phyloP scores from a whole-genome alignment of 1,140 invertebrate species.

The Trachymyrmex cornetzi region DNA sequence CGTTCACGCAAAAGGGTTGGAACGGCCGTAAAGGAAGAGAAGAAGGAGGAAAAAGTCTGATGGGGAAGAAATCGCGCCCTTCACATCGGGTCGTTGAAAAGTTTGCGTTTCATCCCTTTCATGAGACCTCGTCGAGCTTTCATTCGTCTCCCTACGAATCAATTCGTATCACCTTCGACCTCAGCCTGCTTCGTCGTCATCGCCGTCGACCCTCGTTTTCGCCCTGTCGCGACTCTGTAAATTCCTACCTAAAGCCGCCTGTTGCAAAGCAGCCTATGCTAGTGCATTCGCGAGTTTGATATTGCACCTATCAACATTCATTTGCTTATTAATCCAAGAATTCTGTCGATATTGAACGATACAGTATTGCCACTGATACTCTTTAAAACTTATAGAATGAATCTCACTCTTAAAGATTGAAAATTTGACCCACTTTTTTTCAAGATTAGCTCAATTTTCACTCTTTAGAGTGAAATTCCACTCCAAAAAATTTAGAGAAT shows the following conservation, averaged over 20 bases:
- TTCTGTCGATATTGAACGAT: no score
- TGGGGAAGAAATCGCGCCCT: conserved; percentile 65
- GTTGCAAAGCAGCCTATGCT: conserved; percentile 28
- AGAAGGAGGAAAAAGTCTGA: conserved; percentile 11
- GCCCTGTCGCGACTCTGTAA: conserved; percentile 15
- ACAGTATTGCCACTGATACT: no score
- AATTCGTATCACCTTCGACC: conserved; percentile 67
- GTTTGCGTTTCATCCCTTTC: conserved; percentile 72
- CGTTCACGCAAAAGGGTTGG: conserved; percentile 39
- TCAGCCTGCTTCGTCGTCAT: conserved; percentile 28
- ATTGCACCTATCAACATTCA: conserved; percentile 16
- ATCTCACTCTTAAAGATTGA: no score
- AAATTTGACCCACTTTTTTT: no score
- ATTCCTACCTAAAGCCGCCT: background rate
- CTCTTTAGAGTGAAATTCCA: no score
- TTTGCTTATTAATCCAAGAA: conserved; percentile 51
- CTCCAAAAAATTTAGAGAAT: no score
- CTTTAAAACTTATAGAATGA: no score
- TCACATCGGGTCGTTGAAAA: conserved; percentile 62
- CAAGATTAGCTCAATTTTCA: no score
- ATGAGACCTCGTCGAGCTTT: conserved; percentile 62
- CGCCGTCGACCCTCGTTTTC: background rate
- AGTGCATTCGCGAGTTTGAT: conserved; percentile 28
- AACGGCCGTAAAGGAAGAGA: background rate
- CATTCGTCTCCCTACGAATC: conserved; percentile 65